Conservation (phyloP, 2,113 vertebrate species). For the Trematomus loennbergii region DNA sequence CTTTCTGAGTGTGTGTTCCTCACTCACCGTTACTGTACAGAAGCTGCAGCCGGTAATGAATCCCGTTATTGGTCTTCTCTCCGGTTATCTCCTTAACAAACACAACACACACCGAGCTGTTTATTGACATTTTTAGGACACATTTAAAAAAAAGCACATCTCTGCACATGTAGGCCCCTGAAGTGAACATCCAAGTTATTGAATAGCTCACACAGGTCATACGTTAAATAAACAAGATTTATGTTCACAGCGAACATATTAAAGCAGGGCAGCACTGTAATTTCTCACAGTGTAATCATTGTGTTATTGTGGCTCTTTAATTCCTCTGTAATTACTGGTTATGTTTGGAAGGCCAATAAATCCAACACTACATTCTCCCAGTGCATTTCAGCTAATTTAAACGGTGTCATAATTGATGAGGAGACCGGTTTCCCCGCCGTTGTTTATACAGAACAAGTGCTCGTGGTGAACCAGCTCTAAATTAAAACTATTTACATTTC, state of each 20-base stretch:
- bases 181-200: constrained; percentile 8
- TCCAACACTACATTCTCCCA: constrained; percentile 26
- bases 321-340: constrained; percentile 64
- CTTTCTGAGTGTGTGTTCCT: neutral
- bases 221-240: constrained; percentile 54
- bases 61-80: constrained; percentile 97
- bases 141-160: neutral
- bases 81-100: constrained; percentile 91
- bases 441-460: constrained; percentile 59
- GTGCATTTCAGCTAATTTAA: constrained; percentile 49
- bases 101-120: constrained; percentile 37
- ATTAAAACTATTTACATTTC: constrained; percentile 27
- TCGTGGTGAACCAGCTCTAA: constrained; percentile 34
- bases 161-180: neutral
- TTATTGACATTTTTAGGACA: constrained; percentile 28
- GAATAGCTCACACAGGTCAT: constrained; percentile 14
- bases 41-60: constrained; percentile 95
- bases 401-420: constrained; percentile 59
- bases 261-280: constrained; percentile 45
- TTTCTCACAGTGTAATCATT: constrained; percentile 32
- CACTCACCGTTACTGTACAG: constrained; percentile 95
- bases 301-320: constrained; percentile 68
- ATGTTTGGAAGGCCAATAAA: constrained; percentile 62
- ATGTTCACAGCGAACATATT: constrained; percentile 35
- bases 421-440: constrained; percentile 17